Evolutionary conservation across 2,888 invertebrate species (phyloP), one percentile per base, ranked within the genome.

Genomic region (Eumacrocentrus americanus): DNA sequence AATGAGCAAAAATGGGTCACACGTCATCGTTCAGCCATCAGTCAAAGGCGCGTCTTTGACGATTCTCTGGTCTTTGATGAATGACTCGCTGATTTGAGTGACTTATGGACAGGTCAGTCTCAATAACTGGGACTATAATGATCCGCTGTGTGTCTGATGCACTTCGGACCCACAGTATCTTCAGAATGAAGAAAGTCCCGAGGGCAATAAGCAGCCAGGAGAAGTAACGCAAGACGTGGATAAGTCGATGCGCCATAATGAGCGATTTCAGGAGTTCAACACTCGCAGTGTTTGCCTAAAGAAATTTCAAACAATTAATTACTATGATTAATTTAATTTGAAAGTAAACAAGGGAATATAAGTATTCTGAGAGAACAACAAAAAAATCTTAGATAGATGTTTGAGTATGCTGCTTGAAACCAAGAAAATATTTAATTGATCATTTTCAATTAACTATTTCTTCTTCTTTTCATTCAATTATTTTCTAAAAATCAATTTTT

Each of bases 151-250:
- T 35, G 22, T 48, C 42, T 9, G 35, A 11, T 22, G 38, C 42
- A 37, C 52, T 34, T 6, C 35, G 51, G 12, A 63, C 48, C 44
- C 62, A 62, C 22, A 63, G 18, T 12, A 58, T 42, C 22, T 60
- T 42, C 6, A 67, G 11, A 0, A 67, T 55, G 4, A 70, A 35
- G 23, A 66, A 67, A 12, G 66, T 61, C 7, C 72, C 73, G n/a
- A 69, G 14, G 20, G 65, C 40, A 4, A 68, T 14, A 5, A 69
- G 67, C 20, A 67, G 3, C 38, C 38, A 53, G 1, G 58, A 50
- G 1, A 72, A 1, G 34, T 65, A 72, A 11, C n/a, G 3, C 0
- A 58, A 1, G 3, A 73, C 51, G 25, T 58, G 57, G 3, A 54
- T 20, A 11, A 62, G 38, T 7, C 69, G 65, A 51, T 68, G 60